phyloP scores from a whole-genome alignment of 2,113 vertebrate species.

The Corythoichthys haematopterus region DNA sequence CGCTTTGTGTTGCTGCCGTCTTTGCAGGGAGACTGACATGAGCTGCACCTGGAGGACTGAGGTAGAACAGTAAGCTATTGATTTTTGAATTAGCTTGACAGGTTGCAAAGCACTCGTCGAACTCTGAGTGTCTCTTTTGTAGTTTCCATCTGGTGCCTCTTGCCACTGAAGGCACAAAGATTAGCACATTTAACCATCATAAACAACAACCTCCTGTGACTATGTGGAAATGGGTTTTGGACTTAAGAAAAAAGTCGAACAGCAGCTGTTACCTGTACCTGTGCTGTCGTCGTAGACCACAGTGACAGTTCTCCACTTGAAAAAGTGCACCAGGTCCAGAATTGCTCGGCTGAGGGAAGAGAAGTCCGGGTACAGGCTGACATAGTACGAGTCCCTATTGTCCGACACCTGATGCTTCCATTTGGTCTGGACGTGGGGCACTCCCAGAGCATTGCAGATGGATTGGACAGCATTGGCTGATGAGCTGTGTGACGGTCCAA shows the following conservation, averaged over 20 bases:
- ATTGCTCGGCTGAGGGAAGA: conserved; percentile 95
- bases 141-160: conserved; percentile 27
- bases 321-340: conserved; percentile 96
- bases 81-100: conserved; percentile 69
- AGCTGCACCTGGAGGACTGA: conserved; percentile 61
- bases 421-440: conserved; percentile 90
- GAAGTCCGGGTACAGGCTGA: conserved; percentile 96
- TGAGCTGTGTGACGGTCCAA: conserved; percentile 78
- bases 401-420: conserved; percentile 98
- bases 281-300: conserved; percentile 88
- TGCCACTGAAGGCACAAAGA: not conserved
- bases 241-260: conserved; percentile 23
- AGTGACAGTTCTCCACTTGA: conserved; percentile 94
- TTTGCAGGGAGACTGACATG: conserved; percentile 57
- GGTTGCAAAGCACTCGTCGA: conserved; percentile 60
- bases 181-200: not conserved
- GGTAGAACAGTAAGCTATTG: conserved; percentile 64
- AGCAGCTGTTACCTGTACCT: conserved; percentile 77
- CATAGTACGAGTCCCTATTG: conserved; percentile 95
- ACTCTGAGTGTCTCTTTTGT: conserved; percentile 42
- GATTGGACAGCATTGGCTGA: conserved; percentile 77
- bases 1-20: conserved; percentile 37
- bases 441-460: conserved; percentile 74
- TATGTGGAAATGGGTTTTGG: not conserved
- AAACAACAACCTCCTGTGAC: conserved; percentile 14